Conservation (phyloP, 2,888 invertebrate species). For the Leptinotarsa juncta region DNA sequence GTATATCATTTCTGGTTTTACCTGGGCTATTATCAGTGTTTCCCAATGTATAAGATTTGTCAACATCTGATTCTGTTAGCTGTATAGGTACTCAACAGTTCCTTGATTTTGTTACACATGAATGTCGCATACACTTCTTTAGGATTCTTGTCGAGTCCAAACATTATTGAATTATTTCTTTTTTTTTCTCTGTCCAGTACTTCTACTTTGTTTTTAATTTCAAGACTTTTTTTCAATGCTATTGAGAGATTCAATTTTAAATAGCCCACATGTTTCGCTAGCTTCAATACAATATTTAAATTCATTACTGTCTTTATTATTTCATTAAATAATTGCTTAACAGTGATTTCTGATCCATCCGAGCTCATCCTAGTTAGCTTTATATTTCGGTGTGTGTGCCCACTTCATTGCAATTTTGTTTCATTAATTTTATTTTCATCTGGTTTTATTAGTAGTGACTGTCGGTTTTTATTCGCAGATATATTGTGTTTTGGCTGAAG, state of each 20-base stretch:
- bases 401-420: neutral
- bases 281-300: neutral
- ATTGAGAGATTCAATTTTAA: neutral
- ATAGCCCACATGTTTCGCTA: neutral
- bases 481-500: too few relatives aligned
- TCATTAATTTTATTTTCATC: too few relatives aligned
- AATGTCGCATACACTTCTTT: neutral
- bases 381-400: neutral
- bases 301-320: neutral
- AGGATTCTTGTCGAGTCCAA: neutral
- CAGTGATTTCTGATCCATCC: neutral
- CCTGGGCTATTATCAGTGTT: neutral
- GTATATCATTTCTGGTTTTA: neutral
- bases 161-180: neutral
- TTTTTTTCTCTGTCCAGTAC: neutral
- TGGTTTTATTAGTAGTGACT: too few relatives aligned
- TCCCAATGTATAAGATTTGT: neutral
- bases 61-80: neutral
- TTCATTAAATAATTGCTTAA: neutral
- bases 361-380: neutral
- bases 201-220: constrained; percentile 4
- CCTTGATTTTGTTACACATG: neutral
- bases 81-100: constrained; percentile 10
- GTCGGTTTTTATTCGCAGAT: too few relatives aligned
- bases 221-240: neutral